These are phyloP conservation scores for Tinamus guttatus DNA, from an alignment of 2,113 vertebrate species.

Conservation along the genomic window DNA sequence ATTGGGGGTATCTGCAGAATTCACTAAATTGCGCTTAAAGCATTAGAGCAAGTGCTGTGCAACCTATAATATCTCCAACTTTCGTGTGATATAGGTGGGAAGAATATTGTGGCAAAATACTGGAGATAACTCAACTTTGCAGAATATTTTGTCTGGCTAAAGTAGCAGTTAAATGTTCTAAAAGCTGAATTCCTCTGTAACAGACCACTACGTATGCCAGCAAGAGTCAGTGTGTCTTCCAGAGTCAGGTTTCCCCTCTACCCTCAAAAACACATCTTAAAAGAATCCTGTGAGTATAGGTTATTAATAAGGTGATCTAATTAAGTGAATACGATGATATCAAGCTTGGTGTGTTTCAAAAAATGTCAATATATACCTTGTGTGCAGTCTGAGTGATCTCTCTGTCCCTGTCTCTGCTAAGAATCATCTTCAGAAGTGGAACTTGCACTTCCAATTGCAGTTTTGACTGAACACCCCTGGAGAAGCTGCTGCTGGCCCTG, in stretches of 20 bases:
- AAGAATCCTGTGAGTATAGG: background rate
- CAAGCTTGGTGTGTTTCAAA: background rate
- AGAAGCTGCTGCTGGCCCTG: background rate
- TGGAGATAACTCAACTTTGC: background rate
- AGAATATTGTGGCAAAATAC: background rate
- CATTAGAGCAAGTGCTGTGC: background rate
- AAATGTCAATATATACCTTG: background rate
- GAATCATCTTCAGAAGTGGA: background rate
- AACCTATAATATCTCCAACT: background rate
- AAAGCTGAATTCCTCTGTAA: background rate
- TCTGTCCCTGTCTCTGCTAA: constrained; percentile 8
- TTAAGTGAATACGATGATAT: background rate
- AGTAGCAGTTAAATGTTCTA: background rate
- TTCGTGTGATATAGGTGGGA: background rate
- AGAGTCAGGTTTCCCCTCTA: background rate
- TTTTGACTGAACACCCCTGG: background rate
- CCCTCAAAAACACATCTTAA: background rate
- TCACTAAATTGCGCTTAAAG: background rate
- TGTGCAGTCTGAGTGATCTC: constrained; percentile 28
- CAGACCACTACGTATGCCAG: background rate
- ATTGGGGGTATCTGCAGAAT: background rate
- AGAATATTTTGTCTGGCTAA: background rate
- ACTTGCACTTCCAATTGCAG: background rate
- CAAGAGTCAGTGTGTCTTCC: background rate
- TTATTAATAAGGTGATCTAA: background rate